Conservation (phyloP, 2,113 vertebrate species). For the Passer montanus region DNA sequence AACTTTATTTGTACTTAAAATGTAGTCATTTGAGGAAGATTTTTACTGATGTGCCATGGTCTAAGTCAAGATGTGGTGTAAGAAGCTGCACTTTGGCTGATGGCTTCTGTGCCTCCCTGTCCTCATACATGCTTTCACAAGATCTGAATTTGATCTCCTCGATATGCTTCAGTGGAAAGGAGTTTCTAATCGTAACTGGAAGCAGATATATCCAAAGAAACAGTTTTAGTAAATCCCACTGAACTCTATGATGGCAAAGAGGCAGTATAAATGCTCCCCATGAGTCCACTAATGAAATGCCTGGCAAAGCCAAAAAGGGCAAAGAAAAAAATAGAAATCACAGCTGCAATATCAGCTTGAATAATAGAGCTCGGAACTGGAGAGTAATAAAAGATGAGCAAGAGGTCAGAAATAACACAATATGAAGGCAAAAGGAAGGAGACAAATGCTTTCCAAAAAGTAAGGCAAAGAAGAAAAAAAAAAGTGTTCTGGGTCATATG, state of each 20-base stretch:
- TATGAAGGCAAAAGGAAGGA: conserved; percentile 32
- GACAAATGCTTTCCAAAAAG: conserved; percentile 1
- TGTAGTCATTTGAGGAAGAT: not conserved
- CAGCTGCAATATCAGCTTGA: conserved; percentile 70
- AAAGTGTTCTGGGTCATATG: not conserved
- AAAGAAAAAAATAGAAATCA: conserved; percentile 70
- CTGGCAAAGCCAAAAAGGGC: conserved; percentile 70
- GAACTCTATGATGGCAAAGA: conserved; percentile 43
- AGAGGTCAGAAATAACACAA: conserved; percentile 66
- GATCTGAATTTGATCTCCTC: not conserved
- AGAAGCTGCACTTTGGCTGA: not conserved
- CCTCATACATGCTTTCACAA: not conserved
- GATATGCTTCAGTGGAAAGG: not conserved
- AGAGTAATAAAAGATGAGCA: conserved; percentile 67
- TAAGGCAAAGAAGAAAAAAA: not conserved
- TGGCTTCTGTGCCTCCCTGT: not conserved
- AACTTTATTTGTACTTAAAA: not conserved
- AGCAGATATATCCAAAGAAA: conserved; percentile 47
- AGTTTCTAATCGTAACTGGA: conserved; percentile 51
- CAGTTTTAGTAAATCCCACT: conserved; percentile 59
- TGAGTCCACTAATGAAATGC: conserved; percentile 64
- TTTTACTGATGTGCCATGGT: not conserved
- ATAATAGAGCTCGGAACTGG: conserved; percentile 18
- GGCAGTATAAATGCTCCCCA: conserved; percentile 53
- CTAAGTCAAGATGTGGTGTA: not conserved